Percentiles rank a stretch among this genome's conserved stretches.
phyloP scores from a whole-genome alignment of 92 coral and sea anemone species.

The Epizoanthus rinbou region DNA sequence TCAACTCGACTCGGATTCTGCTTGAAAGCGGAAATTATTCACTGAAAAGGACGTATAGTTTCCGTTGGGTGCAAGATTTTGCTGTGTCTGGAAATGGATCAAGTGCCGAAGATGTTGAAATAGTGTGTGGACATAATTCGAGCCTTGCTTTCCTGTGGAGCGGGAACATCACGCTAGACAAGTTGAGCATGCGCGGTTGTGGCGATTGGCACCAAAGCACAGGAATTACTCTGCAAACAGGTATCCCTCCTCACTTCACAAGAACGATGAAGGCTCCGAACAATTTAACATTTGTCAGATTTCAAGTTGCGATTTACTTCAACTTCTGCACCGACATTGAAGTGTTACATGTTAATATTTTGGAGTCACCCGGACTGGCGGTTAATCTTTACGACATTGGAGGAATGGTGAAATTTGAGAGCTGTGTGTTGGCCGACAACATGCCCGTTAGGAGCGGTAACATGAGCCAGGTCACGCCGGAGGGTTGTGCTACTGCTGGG shows the following conservation, averaged over 20 bases:
- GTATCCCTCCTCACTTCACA: background rate
- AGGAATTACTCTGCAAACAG: background rate
- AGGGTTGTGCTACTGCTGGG: slow-evolving; percentile 52
- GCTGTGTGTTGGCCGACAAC: slow-evolving; percentile 54
- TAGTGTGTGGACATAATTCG: slow-evolving; percentile 57
- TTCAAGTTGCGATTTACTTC: slow-evolving; percentile 66
- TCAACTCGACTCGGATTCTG: slow-evolving; percentile 58
- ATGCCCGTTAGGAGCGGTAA: slow-evolving; percentile 6
- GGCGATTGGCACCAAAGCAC: slow-evolving; percentile 81
- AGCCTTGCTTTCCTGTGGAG: slow-evolving; percentile 73
- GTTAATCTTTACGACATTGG: slow-evolving; percentile 48
- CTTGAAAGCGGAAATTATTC: slow-evolving; percentile 62
- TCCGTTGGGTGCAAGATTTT: slow-evolving; percentile 54
- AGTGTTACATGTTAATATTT: slow-evolving; percentile 46
- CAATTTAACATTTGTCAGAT: slow-evolving; percentile 44
- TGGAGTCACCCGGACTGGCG: slow-evolving; percentile 54
- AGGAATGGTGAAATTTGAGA: slow-evolving; percentile 25
- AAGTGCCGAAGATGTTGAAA: slow-evolving; percentile 43
- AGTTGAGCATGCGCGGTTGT: slow-evolving; percentile 62
- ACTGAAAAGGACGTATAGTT: slow-evolving; percentile 53
- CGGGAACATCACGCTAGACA: slow-evolving; percentile 57
- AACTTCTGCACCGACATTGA: slow-evolving; percentile 73
- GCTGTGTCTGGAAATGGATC: slow-evolving; percentile 59
- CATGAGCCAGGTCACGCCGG: background rate
- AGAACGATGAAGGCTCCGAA: background rate